A percentile compares a stretch with the other conserved stretches of the same genome.
Conservation (phyloP, 2,113 vertebrate genomes). For the Lucifuga dentata region DNA sequence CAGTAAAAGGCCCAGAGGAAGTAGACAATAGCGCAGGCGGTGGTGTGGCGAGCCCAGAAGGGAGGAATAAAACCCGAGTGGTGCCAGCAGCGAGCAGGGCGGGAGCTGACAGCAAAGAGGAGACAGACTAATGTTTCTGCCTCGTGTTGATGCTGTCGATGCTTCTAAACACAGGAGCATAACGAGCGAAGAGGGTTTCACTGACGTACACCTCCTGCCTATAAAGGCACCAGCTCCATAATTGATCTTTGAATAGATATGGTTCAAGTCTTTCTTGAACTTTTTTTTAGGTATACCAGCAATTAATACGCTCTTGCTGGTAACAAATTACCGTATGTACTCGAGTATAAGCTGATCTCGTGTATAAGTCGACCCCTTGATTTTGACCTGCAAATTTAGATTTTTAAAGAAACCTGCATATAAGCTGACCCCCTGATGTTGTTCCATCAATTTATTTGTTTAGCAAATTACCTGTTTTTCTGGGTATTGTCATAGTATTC, state of each 20-base stretch:
- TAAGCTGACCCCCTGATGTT: too few species aligned
- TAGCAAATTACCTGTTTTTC: too few species aligned
- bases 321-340: too few species aligned
- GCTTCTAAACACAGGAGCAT: slow-evolving; percentile 54
- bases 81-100: slow-evolving; percentile 50
- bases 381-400: too few species aligned
- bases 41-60: slow-evolving; percentile 45
- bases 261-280: not conserved
- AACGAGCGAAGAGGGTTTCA: slow-evolving; percentile 1
- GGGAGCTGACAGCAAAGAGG: slow-evolving; percentile 41
- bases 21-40: slow-evolving; percentile 65
- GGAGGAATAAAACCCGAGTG: slow-evolving; percentile 56
- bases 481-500: too few species aligned
- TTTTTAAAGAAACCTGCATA: too few species aligned
- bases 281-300: slow-evolving; percentile 11
- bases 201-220: slow-evolving; percentile 41
- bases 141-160: slow-evolving; percentile 62
- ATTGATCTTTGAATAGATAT: not conserved
- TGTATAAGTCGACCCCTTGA: too few species aligned
- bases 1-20: slow-evolving; percentile 59
- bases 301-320: slow-evolving; percentile 6
- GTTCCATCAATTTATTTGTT: too few species aligned
- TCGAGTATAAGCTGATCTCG: too few species aligned
- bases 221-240: not conserved
- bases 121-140: slow-evolving; percentile 66